Percentiles rank a stretch among this genome's conserved stretches.
Evolutionary conservation across 1,140 invertebrate genomes (phyloP).

Genomic region (Drosophila watanabei): DNA sequence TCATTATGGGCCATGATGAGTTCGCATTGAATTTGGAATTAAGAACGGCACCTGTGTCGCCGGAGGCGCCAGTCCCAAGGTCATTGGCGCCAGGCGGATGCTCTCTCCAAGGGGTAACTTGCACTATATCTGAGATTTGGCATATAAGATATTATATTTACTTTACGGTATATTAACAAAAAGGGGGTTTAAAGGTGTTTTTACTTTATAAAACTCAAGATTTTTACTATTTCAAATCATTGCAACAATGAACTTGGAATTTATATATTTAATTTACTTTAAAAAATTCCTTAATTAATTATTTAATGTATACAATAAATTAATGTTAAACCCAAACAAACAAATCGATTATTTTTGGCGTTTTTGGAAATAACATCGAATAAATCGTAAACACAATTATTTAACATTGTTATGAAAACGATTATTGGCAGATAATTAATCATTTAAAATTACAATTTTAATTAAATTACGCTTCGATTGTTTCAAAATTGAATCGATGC

Average conservation of each 20-base stretch:
- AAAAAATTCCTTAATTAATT: not conserved
- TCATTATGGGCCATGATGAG: conserved; percentile 48
- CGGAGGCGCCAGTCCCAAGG: conserved; percentile 57
- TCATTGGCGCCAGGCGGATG: conserved; percentile 28
- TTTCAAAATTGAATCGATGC: no score
- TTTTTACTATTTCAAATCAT: not conserved
- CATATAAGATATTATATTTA: not conserved
- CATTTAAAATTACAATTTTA: no score
- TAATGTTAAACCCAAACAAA: no score
- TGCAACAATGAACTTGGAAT: not conserved
- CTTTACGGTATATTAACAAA: not conserved
- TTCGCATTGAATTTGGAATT: conserved; percentile 51
- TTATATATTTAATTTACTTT: not conserved
- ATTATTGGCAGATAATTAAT: no score
- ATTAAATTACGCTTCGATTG: no score
- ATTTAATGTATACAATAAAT: not conserved
- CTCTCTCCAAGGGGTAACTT: not conserved
- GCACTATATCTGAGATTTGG: no score
- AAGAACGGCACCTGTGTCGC: conserved; percentile 59
- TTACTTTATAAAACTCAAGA: no score
- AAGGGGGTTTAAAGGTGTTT: not conserved
- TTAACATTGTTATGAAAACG: no score
- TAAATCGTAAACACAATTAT: no score
- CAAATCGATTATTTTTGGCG: not conserved
- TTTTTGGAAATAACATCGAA: no score